Evolutionary conservation across 37 sponge, comb jelly and placozoan species (phyloP).

Genomic region (Lycopodina hypogea): DNA sequence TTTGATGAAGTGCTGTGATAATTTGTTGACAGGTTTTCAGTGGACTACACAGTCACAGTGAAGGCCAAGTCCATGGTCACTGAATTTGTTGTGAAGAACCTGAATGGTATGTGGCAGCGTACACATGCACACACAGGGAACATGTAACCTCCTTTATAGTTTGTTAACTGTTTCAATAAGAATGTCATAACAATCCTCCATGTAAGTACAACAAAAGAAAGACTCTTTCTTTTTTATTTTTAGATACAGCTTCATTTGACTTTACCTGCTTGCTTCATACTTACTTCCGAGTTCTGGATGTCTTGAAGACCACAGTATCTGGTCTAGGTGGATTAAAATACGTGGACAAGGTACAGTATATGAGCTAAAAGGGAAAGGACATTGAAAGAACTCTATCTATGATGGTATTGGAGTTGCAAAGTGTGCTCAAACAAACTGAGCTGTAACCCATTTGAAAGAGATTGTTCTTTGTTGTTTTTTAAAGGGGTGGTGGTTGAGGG

Average conservation of each 20-base stretch:
- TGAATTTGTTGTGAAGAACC: constrained; percentile 28
- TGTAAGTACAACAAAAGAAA: too few relatives aligned
- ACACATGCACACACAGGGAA: background rate
- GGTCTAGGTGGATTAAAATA: constrained; percentile 69
- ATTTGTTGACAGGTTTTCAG: constrained; percentile 50
- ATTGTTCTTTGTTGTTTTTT: too few relatives aligned
- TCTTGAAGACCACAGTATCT: constrained; percentile 73
- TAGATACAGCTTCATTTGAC: constrained; percentile 56
- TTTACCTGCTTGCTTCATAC: constrained; percentile 90
- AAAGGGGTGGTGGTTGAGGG: too few relatives aligned
- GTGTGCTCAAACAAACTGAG: background rate
- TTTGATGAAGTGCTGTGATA: too few relatives aligned
- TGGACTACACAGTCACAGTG: constrained; percentile 55
- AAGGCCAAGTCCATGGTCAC: constrained; percentile 34
- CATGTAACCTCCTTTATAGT: background rate
- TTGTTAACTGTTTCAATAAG: too few relatives aligned
- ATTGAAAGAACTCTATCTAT: background rate
- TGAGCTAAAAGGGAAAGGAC: background rate
- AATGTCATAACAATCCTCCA: too few relatives aligned
- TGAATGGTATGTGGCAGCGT: constrained; percentile 60
- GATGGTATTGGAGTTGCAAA: too few relatives aligned
- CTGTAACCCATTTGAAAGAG: background rate
- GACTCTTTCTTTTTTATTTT: background rate
- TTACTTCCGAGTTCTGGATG: constrained; percentile 75
- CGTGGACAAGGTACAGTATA: constrained; percentile 68